Conservation (phyloP, 2,113 vertebrate species). For the Colius striatus region DNA sequence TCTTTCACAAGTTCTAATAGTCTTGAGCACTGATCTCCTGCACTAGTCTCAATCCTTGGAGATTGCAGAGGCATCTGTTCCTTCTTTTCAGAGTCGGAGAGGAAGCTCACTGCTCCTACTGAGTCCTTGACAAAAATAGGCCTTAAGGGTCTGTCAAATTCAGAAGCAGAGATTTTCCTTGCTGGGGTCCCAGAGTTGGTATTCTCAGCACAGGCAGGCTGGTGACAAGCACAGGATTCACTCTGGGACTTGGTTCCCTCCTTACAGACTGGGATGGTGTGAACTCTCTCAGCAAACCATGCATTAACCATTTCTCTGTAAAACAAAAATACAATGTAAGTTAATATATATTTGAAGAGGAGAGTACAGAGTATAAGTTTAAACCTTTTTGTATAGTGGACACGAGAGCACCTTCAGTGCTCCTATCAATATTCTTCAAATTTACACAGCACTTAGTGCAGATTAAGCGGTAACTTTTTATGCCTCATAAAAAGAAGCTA, state of each 20-base stretch:
- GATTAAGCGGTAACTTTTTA: background rate
- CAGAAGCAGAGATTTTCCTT: constrained; percentile 95
- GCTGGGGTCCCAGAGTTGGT: constrained; percentile 81
- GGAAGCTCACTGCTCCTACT: constrained; percentile 90
- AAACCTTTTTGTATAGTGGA: background rate
- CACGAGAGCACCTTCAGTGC: background rate
- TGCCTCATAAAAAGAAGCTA: background rate
- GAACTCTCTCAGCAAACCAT: constrained; percentile 96
- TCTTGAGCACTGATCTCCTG: constrained; percentile 86
- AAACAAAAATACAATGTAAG: background rate
- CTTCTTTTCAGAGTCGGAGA: constrained; percentile 85
- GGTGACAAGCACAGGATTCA: constrained; percentile 73
- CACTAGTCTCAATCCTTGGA: constrained; percentile 71
- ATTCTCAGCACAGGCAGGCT: constrained; percentile 64
- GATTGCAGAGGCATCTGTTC: constrained; percentile 84
- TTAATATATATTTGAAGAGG: background rate
- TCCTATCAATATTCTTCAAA: background rate
- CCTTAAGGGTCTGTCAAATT: constrained; percentile 94
- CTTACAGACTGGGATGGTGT: constrained; percentile 87
- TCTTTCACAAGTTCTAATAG: constrained; percentile 96
- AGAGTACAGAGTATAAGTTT: background rate
- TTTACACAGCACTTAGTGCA: background rate
- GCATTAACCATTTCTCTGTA: constrained; percentile 98
- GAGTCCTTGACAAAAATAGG: constrained; percentile 96
- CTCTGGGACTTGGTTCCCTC: constrained; percentile 74